Percentiles rank a stretch among this genome's conserved stretches.
phyloP scores from a whole-genome alignment of 2,797 vertebrate genomes.

The Hoplostethus atlanticus region DNA sequence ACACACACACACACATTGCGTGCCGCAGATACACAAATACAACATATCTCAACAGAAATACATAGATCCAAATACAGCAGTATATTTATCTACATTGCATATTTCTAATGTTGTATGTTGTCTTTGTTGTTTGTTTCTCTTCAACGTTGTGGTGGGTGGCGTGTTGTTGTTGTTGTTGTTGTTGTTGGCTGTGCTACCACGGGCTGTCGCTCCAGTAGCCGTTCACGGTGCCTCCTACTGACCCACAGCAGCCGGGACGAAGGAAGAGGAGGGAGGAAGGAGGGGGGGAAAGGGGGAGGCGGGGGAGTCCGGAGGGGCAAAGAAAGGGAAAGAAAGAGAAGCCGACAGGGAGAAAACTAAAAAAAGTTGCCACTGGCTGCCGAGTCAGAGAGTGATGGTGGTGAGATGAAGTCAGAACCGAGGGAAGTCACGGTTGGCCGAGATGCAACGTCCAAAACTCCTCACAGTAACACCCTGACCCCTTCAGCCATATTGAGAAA shows the following conservation, averaged over 20 bases:
- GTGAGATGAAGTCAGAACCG: conserved; percentile 48
- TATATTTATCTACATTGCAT: conserved; percentile 74
- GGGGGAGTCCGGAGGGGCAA: conserved; percentile 45
- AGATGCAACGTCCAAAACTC: no score
- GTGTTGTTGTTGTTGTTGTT: conserved; percentile 45
- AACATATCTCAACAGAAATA: conserved; percentile 48
- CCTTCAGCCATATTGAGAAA: no score
- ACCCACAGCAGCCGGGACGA: conserved; percentile 72
- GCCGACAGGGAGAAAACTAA: conserved; percentile 80
- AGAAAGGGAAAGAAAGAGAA: conserved; percentile 81
- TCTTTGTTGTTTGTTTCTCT: conserved; percentile 49
- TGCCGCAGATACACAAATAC: conserved; percentile 20
- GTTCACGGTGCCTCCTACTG: conserved; percentile 84
- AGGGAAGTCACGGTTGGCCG: conserved; percentile 29
- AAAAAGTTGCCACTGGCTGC: conserved; percentile 75
- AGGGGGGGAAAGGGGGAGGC: conserved; percentile 23
- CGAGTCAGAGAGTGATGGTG: conserved; percentile 59
- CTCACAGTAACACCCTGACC: no score
- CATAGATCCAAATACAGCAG: conserved; percentile 44
- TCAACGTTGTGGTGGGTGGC: conserved; percentile 42
- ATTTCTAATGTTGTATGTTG: conserved; percentile 61
- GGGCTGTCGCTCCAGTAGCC: conserved; percentile 89
- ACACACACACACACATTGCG: conserved; percentile 16
- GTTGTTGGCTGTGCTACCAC: conserved; percentile 76
- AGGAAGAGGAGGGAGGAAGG: conserved; percentile 62